Evolutionary conservation across 1,140 invertebrate genomes (phyloP), one percentile per base, ranked within the genome.

Genomic region (Neodiprion virginianus): DNA sequence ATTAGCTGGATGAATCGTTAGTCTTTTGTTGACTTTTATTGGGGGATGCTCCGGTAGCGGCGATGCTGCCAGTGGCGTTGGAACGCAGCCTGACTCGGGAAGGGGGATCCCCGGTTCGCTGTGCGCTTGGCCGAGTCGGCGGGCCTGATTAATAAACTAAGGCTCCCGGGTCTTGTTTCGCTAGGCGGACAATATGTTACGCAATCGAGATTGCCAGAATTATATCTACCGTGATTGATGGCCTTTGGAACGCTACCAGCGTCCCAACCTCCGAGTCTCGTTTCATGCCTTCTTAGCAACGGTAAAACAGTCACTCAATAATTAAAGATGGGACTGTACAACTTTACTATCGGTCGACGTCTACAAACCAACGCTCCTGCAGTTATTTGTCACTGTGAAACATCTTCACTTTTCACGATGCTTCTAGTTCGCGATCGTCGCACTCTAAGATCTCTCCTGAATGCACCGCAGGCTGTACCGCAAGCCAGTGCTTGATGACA

Each of bases 11-110:
- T 88, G 87, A 88, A 87, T 87, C 87, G 87, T 88, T 88, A 88
- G 87, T 88, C 87, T 88, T 88, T 88, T 88, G 87, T 88, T 88
- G 87, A 88, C 87, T 88, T 88, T 88, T 88, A 88, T 88, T 88
- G 85, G 87, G 82, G 84, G 82, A 83, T 79, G 80, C 75, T 78
- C 75, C 77, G 67, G 67, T 70, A 67, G 48, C 12, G 65, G 50
- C 28, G 49, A 28, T 48, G n/a, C 53, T 61, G n/a, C 28, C 53
- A 61, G 11, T 61, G 53, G 53, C 53, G 53, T 61, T 61, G 53
- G 53, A 61, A 61, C 53, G 53, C n/a, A 61, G 53, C 53, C 53
- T 17, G 53, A 5, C 53, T 61, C 53, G 53, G 11, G 53, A 8
- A 0, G 40, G 17, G 71, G 49, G 72, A 77, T 50, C 67, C 69